Percentiles rank a stretch among this genome's conserved stretches.
Evolutionary conservation across 2,797 vertebrate genomes (phyloP).

Genomic region (Apogon hyalosoma): DNA sequence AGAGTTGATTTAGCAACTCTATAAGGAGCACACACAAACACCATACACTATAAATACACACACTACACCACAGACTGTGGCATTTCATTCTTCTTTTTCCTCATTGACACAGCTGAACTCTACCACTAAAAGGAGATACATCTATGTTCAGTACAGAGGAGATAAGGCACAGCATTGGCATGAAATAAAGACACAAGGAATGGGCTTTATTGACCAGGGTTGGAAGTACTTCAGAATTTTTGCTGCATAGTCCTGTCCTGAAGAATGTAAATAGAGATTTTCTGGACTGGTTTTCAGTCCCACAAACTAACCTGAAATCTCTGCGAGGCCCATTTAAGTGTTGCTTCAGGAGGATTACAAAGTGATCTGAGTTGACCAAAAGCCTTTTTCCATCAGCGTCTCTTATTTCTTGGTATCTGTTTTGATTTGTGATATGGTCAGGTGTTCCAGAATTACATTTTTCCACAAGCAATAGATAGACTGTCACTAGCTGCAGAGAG

Average conservation of each 20-base stretch:
- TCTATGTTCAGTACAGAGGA: slow-evolving; percentile 55
- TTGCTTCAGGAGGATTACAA: slow-evolving; percentile 9
- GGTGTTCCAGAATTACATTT: slow-evolving; percentile 37
- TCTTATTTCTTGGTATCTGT: slow-evolving; percentile 26
- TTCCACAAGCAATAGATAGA: slow-evolving; percentile 10
- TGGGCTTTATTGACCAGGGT: background rate
- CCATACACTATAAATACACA: slow-evolving; percentile 62
- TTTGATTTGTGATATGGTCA: slow-evolving; percentile 26
- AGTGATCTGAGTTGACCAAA: background rate
- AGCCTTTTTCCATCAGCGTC: slow-evolving; percentile 13
- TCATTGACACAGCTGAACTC: slow-evolving; percentile 23
- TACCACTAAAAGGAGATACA: slow-evolving; percentile 61
- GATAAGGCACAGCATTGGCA: slow-evolving; percentile 4
- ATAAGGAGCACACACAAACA: slow-evolving; percentile 49
- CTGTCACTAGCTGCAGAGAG: slow-evolving; percentile 22
- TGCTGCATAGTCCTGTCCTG: slow-evolving; percentile 14
- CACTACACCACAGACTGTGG: slow-evolving; percentile 40
- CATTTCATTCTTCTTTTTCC: slow-evolving; percentile 36
- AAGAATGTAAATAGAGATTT: slow-evolving; percentile 37
- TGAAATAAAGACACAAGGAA: background rate
- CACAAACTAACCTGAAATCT: slow-evolving; percentile 27
- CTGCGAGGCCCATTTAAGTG: background rate
- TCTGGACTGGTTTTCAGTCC: slow-evolving; percentile 11
- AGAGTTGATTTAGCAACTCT: slow-evolving; percentile 47
- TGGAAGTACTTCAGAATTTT: slow-evolving; percentile 32